Evolutionary conservation across 2,113 vertebrate species (phyloP).

Genomic region (Oreochromis aureus): DNA sequence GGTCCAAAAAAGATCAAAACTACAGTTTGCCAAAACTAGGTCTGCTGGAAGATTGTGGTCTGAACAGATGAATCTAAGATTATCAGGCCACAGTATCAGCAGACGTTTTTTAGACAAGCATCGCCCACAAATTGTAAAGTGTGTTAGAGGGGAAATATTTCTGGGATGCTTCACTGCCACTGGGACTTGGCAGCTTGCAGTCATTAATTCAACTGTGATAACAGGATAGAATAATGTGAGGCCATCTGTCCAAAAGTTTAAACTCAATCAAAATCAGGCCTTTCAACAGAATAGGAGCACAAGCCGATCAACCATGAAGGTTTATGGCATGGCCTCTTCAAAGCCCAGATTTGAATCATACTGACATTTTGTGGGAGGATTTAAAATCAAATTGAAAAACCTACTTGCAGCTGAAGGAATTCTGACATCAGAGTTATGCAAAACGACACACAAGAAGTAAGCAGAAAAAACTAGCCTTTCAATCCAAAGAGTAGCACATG

Average conservation of each 20-base stretch:
- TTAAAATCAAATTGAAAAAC: not conserved
- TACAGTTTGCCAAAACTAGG: not conserved
- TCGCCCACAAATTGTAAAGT: not conserved
- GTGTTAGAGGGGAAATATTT: not conserved
- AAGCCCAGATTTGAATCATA: not conserved
- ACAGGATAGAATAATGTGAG: not conserved
- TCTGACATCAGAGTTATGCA: not conserved
- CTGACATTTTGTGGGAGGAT: not conserved
- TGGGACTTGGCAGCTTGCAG: not conserved
- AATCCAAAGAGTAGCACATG: not conserved
- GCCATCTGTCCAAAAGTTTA: not conserved
- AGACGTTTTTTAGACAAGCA: not conserved
- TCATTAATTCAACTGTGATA: not conserved
- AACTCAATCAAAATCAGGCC: not conserved
- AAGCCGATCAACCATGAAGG: not conserved
- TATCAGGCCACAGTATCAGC: not conserved
- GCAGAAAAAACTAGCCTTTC: not conserved
- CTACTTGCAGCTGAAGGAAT: not conserved
- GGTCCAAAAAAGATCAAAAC: not conserved
- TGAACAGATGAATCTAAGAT: not conserved
- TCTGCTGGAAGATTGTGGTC: not conserved
- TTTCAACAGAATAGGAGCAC: not conserved
- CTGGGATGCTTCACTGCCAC: not conserved
- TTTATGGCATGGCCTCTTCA: not conserved
- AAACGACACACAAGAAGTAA: not conserved